phyloP scores from a whole-genome alignment of 2,797 vertebrate genomes.

The Sebastolobus alascanus region DNA sequence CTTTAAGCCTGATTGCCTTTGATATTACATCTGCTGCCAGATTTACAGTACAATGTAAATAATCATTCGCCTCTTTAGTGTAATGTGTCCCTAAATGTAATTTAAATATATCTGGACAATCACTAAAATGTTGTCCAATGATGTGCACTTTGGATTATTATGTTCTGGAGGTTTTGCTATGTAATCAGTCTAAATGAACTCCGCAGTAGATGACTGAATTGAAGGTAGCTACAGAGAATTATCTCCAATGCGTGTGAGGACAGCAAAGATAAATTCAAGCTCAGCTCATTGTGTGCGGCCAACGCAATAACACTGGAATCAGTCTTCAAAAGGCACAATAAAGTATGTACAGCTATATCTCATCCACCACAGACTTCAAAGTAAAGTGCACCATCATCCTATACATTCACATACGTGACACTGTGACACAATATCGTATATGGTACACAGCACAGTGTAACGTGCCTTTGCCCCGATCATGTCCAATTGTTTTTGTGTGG shows the following conservation, averaged over 20 bases:
- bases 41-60: conserved; percentile 34
- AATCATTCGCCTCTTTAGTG: conserved; percentile 21
- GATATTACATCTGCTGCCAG: conserved; percentile 26
- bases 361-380: conserved; percentile 68
- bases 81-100: conserved; percentile 9
- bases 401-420: conserved; percentile 79
- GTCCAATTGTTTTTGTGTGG: conserved; percentile 45
- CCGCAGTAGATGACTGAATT: conserved; percentile 25
- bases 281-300: conserved; percentile 65
- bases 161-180: conserved; percentile 12
- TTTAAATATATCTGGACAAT: conserved; percentile 32
- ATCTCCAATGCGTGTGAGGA: conserved; percentile 43
- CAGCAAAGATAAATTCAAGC: conserved; percentile 65
- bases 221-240: conserved; percentile 47
- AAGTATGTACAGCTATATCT: conserved; percentile 82
- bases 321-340: conserved; percentile 86
- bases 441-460: conserved; percentile 60
- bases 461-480: conserved; percentile 54
- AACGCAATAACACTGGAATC: conserved; percentile 75
- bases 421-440: conserved; percentile 66
- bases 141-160: conserved; percentile 39
- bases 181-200: conserved; percentile 20
- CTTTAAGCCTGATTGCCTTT: conserved; percentile 31
- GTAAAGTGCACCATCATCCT: conserved; percentile 82
- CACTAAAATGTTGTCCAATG: conserved; percentile 27